Conservation (phyloP, 2,797 vertebrate species). For the Ctenochaetus hawaiiensis region DNA sequence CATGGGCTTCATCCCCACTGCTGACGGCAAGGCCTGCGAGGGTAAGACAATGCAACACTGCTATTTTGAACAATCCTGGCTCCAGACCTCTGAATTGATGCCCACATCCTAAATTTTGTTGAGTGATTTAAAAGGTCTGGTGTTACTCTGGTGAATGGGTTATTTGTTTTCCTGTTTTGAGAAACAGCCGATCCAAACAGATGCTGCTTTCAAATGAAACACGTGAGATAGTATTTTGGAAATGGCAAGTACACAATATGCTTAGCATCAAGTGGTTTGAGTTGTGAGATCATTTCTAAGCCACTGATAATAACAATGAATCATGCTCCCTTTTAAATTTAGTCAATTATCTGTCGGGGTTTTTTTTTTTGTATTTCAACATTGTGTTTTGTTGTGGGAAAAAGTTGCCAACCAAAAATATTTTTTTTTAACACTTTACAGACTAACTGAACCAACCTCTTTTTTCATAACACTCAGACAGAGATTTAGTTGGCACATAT, state of each 20-base stretch:
- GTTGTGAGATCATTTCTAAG: constrained; percentile 31
- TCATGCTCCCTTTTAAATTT: constrained; percentile 16
- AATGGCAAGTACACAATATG: constrained; percentile 30
- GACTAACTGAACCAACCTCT: no score
- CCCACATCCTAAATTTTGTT: constrained; percentile 32
- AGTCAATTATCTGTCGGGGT: constrained; percentile 1
- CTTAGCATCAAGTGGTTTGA: constrained; percentile 26
- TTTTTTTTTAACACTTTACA: background rate
- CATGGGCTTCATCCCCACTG: constrained; percentile 92
- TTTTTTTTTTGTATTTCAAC: constrained; percentile 4
- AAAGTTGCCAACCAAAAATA: no score
- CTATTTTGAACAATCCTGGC: constrained; percentile 4
- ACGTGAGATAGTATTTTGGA: constrained; percentile 44
- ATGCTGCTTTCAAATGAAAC: constrained; percentile 49
- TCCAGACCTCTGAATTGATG: constrained; percentile 34
- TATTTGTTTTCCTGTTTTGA: constrained; percentile 60
- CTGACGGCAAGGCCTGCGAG: constrained; percentile 91
- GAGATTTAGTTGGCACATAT: background rate
- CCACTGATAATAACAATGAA: constrained; percentile 5
- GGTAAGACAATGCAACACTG: constrained; percentile 80
- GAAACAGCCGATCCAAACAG: constrained; percentile 37
- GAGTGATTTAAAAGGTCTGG: constrained; percentile 31
- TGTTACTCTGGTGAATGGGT: constrained; percentile 31
- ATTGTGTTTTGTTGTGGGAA: background rate
- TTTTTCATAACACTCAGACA: background rate